Evolutionary conservation across 2,888 invertebrate species (phyloP).

Genomic region (Synergus laeviventris): DNA sequence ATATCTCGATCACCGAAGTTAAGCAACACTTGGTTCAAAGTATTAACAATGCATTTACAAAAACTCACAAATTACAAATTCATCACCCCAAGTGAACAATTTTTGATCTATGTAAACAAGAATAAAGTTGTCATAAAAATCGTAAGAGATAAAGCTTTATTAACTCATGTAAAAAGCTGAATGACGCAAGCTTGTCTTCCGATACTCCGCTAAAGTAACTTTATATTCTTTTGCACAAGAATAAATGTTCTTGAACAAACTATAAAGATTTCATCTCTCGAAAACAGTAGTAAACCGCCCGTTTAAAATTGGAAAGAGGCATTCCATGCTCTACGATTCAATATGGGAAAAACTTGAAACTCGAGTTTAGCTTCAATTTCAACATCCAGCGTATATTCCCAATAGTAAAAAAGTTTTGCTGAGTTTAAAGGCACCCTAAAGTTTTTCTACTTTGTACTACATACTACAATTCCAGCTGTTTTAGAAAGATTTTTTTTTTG

Average conservation of each 20-base stretch:
- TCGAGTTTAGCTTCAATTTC: conserved; percentile 19
- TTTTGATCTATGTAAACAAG: background rate
- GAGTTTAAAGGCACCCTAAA: background rate
- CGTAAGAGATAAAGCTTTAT: background rate
- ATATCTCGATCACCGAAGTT: too few species aligned
- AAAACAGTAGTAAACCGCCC: conserved; percentile 9
- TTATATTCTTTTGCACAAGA: background rate
- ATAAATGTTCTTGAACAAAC: conserved; percentile 13
- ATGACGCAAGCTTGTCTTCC: background rate
- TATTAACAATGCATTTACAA: too few species aligned
- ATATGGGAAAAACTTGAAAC: conserved; percentile 1
- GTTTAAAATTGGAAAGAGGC: conserved; percentile 22
- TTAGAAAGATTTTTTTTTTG: background rate
- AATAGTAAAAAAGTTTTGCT: background rate
- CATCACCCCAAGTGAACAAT: too few species aligned
- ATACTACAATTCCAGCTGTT: background rate
- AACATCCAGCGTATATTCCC: background rate
- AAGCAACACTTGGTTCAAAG: too few species aligned
- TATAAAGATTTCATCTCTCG: conserved; percentile 18
- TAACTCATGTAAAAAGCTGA: background rate
- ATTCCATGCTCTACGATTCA: background rate
- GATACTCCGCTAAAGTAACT: background rate
- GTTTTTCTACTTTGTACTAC: background rate
- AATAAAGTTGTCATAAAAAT: background rate
- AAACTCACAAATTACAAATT: too few species aligned